Conservation (phyloP, 1,140 invertebrate genomes). For the Nymphalis io region DNA sequence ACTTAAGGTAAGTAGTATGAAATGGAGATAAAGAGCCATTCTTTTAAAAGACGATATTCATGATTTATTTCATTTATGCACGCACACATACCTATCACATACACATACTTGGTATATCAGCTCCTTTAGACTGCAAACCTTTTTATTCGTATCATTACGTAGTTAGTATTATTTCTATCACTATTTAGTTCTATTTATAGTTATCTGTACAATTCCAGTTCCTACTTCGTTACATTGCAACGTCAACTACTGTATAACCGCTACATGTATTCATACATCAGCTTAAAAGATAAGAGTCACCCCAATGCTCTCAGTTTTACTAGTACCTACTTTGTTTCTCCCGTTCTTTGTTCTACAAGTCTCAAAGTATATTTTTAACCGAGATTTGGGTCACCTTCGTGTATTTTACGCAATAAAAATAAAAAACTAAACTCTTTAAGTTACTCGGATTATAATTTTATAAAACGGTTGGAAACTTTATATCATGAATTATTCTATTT, state of each 20-base stretch:
- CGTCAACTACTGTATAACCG: neutral
- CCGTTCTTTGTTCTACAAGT: conserved; percentile 47
- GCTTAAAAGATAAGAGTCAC: conserved; percentile 12
- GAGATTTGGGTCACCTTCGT: conserved; percentile 38
- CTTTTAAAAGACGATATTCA: no score
- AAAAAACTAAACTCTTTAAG: neutral
- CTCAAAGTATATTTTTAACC: conserved; percentile 37
- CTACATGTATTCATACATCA: neutral
- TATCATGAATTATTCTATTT: no score
- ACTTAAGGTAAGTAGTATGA: no score
- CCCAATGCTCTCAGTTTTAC: conserved; percentile 35
- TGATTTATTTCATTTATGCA: no score
- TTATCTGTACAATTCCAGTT: neutral
- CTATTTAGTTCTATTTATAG: conserved; percentile 7
- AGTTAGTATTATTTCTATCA: neutral
- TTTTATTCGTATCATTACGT: neutral
- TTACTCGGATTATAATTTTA: neutral
- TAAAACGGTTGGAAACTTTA: no score
- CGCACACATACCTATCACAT: no score
- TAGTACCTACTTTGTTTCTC: conserved; percentile 31
- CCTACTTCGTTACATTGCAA: neutral
- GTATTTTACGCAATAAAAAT: conserved; percentile 1
- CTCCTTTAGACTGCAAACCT: neutral
- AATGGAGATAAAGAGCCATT: no score
- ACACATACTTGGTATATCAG: no score